Evolutionary conservation across 2,797 vertebrate genomes (phyloP).

Genomic region (Apogon talboti): DNA sequence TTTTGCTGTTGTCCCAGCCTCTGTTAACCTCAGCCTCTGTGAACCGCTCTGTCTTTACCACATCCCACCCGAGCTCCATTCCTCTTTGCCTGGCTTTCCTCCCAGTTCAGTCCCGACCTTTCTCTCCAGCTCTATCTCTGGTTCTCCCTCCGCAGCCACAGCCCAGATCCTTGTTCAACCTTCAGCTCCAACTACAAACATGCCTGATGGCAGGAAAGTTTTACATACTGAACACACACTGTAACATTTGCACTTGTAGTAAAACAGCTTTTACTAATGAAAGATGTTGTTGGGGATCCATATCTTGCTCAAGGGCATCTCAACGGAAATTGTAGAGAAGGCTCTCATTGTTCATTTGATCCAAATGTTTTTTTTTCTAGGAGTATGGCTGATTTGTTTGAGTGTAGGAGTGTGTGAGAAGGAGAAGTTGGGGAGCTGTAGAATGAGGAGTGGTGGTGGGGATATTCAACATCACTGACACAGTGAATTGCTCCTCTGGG

Average conservation of each 20-base stretch:
- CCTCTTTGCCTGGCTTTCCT: constrained; percentile 57
- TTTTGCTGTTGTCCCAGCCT: constrained; percentile 50
- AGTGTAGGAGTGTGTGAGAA: constrained; percentile 25
- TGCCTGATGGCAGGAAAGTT: constrained; percentile 33
- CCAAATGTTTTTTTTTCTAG: constrained; percentile 28
- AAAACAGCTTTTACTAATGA: background rate
- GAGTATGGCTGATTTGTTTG: constrained; percentile 26
- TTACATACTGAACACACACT: constrained; percentile 20
- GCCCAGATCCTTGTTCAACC: constrained; percentile 49
- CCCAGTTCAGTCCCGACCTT: constrained; percentile 53
- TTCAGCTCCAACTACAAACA: constrained; percentile 45
- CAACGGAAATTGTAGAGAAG: constrained; percentile 43
- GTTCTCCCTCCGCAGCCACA: constrained; percentile 60
- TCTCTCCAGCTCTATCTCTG: constrained; percentile 47
- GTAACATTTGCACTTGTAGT: constrained; percentile 17
- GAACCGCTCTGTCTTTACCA: constrained; percentile 51
- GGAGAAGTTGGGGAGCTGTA: constrained; percentile 39
- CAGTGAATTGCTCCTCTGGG: constrained; percentile 74
- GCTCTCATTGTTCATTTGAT: constrained; percentile 38
- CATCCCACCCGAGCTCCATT: constrained; percentile 61
- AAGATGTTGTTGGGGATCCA: constrained; percentile 5
- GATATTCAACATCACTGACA: constrained; percentile 66
- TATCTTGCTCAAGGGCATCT: constrained; percentile 51
- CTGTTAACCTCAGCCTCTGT: constrained; percentile 23
- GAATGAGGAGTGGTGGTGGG: constrained; percentile 20